phyloP scores from a whole-genome alignment of 1,140 invertebrate genomes.

The Drosophila dunni region DNA sequence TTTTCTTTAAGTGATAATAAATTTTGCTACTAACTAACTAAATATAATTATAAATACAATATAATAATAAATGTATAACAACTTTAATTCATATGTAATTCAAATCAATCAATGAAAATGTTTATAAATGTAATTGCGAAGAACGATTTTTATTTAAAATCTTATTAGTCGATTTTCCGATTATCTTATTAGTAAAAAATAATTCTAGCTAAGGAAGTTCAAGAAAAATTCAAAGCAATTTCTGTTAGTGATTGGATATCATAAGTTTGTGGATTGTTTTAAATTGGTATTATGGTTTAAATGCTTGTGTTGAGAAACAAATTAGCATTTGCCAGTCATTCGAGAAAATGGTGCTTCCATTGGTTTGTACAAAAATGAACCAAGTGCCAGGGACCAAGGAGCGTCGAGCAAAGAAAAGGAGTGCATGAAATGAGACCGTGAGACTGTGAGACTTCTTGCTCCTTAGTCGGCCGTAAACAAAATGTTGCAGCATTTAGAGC shows the following conservation, averaged over 20 bases:
- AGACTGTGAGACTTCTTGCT: slow-evolving; percentile 7
- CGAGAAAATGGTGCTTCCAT: slow-evolving; percentile 6
- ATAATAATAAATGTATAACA: too few species aligned
- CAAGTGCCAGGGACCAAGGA: slow-evolving; percentile 1
- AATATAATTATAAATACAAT: too few species aligned
- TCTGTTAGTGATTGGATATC: background rate
- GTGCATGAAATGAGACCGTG: slow-evolving; percentile 4
- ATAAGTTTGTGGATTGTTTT: slow-evolving; percentile 11
- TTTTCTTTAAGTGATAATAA: too few species aligned
- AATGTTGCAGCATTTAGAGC: slow-evolving; percentile 64
- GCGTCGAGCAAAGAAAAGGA: background rate
- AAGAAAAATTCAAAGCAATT: too few species aligned
- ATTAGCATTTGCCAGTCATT: slow-evolving; percentile 56
- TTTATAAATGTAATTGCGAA: too few species aligned
- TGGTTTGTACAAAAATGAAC: slow-evolving; percentile 4
- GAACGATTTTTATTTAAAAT: too few species aligned
- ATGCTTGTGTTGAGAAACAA: slow-evolving; percentile 33
- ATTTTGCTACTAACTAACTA: too few species aligned
- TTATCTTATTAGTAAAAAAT: too few species aligned
- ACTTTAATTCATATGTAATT: too few species aligned
- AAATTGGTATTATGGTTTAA: slow-evolving; percentile 21
- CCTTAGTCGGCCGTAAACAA: slow-evolving; percentile 61
- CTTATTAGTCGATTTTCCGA: too few species aligned
- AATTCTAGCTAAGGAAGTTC: too few species aligned
- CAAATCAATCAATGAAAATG: too few species aligned